A percentile compares a stretch with the other conserved stretches of the same genome.
These are phyloP conservation scores for Seriola rivoliana DNA, from an alignment of 2,113 vertebrate genomes.

Conservation along the genomic window DNA sequence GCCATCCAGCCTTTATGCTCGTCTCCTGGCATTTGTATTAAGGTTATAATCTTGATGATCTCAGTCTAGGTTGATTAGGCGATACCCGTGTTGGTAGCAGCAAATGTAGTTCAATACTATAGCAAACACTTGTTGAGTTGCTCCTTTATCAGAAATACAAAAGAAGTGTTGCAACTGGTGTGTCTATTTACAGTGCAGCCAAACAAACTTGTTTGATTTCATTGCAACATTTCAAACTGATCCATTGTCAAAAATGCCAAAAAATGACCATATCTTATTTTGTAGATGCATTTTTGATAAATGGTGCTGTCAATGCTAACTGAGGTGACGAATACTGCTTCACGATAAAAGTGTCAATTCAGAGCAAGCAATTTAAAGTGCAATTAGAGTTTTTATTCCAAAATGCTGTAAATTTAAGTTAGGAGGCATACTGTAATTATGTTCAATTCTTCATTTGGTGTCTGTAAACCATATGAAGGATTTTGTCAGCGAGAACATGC, in stretches of 20 bases:
- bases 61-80: not conserved
- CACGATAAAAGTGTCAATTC: no score
- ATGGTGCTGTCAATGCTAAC: not conserved
- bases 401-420: no score
- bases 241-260: not conserved
- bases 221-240: not conserved
- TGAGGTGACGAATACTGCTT: no score
- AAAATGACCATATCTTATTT: not conserved
- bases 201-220: not conserved
- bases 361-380: no score
- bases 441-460: no score
- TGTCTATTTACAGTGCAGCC: not conserved
- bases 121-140: not conserved
- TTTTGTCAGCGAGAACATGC: no score
- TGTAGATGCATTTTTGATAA: not conserved
- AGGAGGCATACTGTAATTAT: no score
- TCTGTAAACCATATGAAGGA: no score
- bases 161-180: not conserved
- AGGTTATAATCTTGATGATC: not conserved
- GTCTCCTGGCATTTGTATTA: constrained; percentile 13
- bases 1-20: not conserved
- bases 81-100: not conserved
- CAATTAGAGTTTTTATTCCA: no score
- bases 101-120: not conserved
- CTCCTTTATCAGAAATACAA: not conserved